Conservation (phyloP, 2,888 invertebrate genomes). For the Archips xylosteana region DNA sequence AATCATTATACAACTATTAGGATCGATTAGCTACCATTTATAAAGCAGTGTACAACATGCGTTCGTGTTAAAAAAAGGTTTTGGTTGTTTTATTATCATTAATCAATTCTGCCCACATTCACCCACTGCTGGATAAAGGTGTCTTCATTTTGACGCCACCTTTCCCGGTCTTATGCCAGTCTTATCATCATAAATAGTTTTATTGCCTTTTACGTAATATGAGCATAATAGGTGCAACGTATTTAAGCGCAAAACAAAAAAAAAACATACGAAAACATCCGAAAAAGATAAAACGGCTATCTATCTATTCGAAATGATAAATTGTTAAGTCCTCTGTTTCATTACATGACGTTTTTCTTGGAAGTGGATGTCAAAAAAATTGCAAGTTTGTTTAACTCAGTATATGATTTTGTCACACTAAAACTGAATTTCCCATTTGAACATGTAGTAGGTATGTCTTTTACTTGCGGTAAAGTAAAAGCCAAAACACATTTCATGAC, state of each 20-base stretch:
- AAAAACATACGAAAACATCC: background rate
- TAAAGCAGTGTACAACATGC: background rate
- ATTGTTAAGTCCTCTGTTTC: background rate
- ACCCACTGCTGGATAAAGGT: too few relatives aligned
- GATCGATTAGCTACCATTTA: background rate
- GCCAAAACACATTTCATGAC: background rate
- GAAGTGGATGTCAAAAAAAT: background rate
- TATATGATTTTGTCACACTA: background rate
- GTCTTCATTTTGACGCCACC: too few relatives aligned
- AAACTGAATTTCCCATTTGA: background rate
- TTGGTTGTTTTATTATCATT: too few relatives aligned
- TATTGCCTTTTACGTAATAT: too few relatives aligned
- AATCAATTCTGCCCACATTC: background rate
- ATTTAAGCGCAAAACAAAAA: too few relatives aligned
- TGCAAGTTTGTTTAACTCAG: background rate
- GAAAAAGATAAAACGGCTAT: background rate
- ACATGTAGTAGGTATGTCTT: background rate
- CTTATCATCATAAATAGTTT: too few relatives aligned
- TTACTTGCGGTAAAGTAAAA: background rate
- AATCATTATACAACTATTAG: conserved; percentile 4
- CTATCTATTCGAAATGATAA: background rate
- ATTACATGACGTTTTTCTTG: background rate
- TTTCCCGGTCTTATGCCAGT: too few relatives aligned
- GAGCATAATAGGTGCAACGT: too few relatives aligned
- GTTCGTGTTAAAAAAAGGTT: background rate